A percentile compares a stretch with the other conserved stretches of the same genome.
Conservation (phyloP, 2,797 vertebrate genomes). For the Chaunax sp. region DNA sequence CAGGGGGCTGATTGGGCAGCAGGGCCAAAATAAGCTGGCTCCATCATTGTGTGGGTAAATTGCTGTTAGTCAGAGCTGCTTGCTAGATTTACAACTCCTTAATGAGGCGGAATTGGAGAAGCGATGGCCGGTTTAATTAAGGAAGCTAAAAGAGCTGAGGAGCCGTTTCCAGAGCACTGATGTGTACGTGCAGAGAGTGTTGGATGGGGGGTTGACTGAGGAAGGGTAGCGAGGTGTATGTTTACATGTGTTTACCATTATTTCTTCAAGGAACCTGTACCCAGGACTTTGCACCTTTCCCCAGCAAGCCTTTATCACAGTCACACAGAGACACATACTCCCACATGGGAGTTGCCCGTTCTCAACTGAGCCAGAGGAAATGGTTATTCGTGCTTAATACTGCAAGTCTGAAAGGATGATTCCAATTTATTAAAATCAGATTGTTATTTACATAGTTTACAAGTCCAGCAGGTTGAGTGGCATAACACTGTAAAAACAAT, state of each 20-base stretch:
- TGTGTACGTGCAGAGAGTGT: constrained; percentile 24
- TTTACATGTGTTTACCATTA: constrained; percentile 63
- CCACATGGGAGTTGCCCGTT: constrained; percentile 11
- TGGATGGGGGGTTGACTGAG: constrained; percentile 29
- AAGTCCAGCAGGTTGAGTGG: too few species aligned
- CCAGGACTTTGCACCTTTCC: constrained; percentile 12
- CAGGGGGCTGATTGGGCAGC: constrained; percentile 61
- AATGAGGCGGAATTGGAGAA: constrained; percentile 68
- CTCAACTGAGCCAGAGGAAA: background rate
- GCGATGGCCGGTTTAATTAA: constrained; percentile 71
- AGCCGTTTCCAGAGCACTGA: constrained; percentile 55
- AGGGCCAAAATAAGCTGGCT: constrained; percentile 57
- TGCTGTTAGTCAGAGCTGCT: constrained; percentile 61
- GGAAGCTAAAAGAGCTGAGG: constrained; percentile 62
- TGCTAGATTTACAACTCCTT: constrained; percentile 72
- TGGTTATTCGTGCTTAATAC: constrained; percentile 1
- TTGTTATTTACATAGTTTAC: too few species aligned
- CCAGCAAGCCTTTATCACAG: constrained; percentile 21
- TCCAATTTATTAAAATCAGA: background rate
- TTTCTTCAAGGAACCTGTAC: constrained; percentile 42
- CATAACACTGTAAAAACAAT: too few species aligned
- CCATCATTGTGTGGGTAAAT: constrained; percentile 68
- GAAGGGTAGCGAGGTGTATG: constrained; percentile 39
- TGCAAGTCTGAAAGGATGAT: background rate
- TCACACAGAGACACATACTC: constrained; percentile 5